Conservation (phyloP, 2,888 invertebrate species). For the Phalera bucephala region DNA sequence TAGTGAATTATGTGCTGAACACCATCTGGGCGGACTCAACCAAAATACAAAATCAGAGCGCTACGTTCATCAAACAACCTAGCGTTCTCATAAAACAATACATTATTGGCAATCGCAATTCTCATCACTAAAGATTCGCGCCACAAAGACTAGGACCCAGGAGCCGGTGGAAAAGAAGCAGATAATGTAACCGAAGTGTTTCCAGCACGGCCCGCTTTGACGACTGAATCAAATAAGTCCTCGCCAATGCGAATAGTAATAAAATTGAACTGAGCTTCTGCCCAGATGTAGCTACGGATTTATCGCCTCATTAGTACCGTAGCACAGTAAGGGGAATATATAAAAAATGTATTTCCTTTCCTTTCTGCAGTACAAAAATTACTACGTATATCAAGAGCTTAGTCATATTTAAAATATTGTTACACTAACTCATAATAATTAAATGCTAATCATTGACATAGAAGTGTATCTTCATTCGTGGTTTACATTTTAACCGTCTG, state of each 20-base stretch:
- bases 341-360: neutral
- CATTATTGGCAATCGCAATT: neutral
- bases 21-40: no score
- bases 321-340: constrained; percentile 33
- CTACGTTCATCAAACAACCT: no score
- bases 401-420: no score
- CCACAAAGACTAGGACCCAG: constrained; percentile 19
- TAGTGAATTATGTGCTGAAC: no score
- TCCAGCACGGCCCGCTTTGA: constrained; percentile 66
- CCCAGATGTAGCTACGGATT: constrained; percentile 79
- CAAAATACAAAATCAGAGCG: no score
- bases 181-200: constrained; percentile 65
- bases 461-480: no score
- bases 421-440: no score
- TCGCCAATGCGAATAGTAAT: constrained; percentile 75
- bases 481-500: no score
- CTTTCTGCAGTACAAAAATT: no score
- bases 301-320: constrained; percentile 56
- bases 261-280: constrained; percentile 79
- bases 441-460: no score
- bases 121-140: constrained; percentile 4
- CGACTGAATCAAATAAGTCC: constrained; percentile 81
- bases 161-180: constrained; percentile 6
- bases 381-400: no score
- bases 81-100: neutral